These are phyloP conservation scores for Ia io DNA, from an alignment of 2,113 vertebrate species.

Conservation along the genomic window DNA sequence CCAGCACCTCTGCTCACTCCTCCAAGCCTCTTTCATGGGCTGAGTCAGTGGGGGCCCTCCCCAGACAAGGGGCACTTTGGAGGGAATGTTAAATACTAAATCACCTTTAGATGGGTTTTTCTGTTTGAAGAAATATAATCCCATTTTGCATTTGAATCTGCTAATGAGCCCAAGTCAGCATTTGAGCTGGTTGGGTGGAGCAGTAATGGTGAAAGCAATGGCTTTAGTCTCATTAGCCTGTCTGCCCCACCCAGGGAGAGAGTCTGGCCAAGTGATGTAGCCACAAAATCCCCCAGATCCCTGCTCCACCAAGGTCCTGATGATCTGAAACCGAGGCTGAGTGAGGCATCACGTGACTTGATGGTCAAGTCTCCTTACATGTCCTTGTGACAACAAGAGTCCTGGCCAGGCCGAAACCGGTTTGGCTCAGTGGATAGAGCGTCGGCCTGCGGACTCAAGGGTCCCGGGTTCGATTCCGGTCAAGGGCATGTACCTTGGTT, in stretches of 20 bases:
- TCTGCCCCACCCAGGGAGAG: neutral
- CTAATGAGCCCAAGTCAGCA: neutral
- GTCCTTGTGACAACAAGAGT: neutral
- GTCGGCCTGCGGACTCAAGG: too few species aligned
- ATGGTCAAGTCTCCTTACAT: neutral
- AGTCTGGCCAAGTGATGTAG: neutral
- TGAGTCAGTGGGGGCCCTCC: neutral
- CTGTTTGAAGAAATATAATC: neutral
- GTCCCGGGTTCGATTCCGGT: too few species aligned
- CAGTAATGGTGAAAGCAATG: neutral
- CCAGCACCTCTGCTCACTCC: neutral
- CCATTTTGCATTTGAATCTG: neutral
- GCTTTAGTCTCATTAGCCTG: neutral
- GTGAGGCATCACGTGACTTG: neutral
- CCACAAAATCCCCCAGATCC: neutral
- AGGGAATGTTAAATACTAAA: neutral
- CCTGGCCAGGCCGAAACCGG: neutral
- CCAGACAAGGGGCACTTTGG: neutral
- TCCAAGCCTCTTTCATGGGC: neutral
- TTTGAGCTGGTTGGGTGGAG: neutral
- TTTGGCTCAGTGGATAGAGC: too few species aligned
- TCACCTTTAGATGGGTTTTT: neutral
- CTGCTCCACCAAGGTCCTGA: neutral
- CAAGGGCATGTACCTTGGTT: too few species aligned
- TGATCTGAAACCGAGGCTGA: neutral